Conservation (phyloP, 2,113 vertebrate species). For the Carettochelys insculpta region DNA sequence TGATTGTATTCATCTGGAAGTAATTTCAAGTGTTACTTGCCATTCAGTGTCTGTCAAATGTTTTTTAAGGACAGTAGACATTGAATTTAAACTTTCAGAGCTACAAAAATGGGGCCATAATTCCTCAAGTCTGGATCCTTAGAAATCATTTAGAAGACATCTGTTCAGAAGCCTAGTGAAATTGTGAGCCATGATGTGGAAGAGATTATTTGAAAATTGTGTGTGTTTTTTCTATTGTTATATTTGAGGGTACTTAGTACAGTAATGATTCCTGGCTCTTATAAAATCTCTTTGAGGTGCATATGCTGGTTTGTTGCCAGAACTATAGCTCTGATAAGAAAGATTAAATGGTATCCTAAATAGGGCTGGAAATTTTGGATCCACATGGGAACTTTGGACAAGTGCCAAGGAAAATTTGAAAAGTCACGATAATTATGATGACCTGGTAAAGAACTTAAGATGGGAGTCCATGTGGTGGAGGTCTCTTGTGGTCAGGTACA, state of each 20-base stretch:
- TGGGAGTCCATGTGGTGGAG: not conserved
- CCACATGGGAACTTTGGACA: not conserved
- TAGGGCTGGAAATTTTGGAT: fast-evolving
- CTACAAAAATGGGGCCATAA: not conserved
- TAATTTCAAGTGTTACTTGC: slow-evolving; percentile 8
- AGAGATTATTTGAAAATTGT: slow-evolving; percentile 15
- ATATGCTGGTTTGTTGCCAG: not conserved
- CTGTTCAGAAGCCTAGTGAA: not conserved
- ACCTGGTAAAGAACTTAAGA: not conserved
- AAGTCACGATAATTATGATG: not conserved
- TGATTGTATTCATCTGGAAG: not conserved
- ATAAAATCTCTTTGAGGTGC: not conserved
- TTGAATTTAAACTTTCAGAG: slow-evolving; percentile 18
- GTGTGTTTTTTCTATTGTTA: not conserved
- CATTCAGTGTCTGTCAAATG: slow-evolving; percentile 6
- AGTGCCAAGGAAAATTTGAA: not conserved
- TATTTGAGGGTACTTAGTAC: not conserved
- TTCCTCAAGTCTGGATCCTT: slow-evolving; percentile 8
- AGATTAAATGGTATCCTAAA: not conserved
- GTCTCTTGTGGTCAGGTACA: not conserved
- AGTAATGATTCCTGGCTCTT: not conserved
- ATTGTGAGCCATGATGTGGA: not conserved
- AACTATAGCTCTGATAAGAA: not conserved
- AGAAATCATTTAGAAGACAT: slow-evolving; percentile 37
- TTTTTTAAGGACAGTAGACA: slow-evolving; percentile 7